These are phyloP conservation scores for Eurytoma californica DNA, from an alignment of 2,888 invertebrate species.

Conservation along the genomic window DNA sequence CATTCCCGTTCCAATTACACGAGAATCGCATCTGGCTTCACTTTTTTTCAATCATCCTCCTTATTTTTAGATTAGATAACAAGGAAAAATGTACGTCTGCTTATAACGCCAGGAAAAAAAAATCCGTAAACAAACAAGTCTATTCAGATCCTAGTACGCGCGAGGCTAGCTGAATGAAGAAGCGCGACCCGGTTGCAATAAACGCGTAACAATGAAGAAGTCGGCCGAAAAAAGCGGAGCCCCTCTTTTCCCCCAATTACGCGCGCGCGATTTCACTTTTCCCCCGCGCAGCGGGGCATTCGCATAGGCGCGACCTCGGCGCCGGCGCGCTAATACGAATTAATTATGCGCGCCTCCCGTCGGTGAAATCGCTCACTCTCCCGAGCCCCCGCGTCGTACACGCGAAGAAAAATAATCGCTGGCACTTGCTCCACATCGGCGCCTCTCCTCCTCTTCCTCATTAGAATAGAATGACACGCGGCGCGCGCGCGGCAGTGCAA, in stretches of 20 bases:
- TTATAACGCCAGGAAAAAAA: no score
- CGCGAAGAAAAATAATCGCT: not conserved
- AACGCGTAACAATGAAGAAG: conserved; percentile 23
- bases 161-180: not conserved
- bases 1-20: no score
- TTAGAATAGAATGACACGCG: conserved; percentile 53
- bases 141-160: no score
- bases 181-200: conserved; percentile 2
- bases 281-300: conserved; percentile 12
- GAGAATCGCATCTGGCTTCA: not conserved
- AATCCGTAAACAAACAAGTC: no score
- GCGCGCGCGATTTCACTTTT: conserved; percentile 46
- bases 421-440: conserved; percentile 10
- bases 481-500: not conserved
- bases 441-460: conserved; percentile 21
- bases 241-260: conserved; percentile 34
- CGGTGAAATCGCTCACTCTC: conserved; percentile 32
- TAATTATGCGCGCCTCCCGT: conserved; percentile 32
- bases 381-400: conserved; percentile 9
- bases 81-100: no score
- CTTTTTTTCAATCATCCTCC: not conserved
- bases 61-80: conserved; percentile 29
- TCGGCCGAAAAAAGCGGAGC: conserved; percentile 26
- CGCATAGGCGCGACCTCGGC: not conserved
- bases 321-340: conserved; percentile 33